These are phyloP conservation scores for Drosophila neonasuta DNA, from an alignment of 2,888 invertebrate genomes.

Conservation along the genomic window DNA sequence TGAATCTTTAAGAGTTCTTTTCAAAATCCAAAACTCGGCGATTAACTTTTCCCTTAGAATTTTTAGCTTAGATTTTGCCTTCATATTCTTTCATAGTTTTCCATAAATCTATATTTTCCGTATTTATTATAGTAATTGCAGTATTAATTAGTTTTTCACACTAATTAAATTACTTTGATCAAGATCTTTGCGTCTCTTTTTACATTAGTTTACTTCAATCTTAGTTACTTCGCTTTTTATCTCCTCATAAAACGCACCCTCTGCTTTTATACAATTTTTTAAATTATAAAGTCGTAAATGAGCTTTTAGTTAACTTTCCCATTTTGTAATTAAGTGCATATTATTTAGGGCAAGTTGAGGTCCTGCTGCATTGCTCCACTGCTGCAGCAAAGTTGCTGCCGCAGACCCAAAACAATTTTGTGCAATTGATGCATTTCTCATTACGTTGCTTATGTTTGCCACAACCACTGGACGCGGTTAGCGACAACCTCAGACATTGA, in stretches of 20 bases:
- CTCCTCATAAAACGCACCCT: neutral
- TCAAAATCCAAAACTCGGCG: no score
- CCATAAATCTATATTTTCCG: no score
- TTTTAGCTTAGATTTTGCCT: no score
- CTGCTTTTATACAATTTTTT: neutral
- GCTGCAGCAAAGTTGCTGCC: constrained; percentile 20
- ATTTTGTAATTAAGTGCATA: constrained; percentile 24
- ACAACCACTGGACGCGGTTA: constrained; percentile 43
- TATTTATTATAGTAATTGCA: no score
- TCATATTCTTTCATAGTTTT: no score
- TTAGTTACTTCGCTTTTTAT: neutral
- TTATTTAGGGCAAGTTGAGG: constrained; percentile 29
- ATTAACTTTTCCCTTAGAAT: no score
- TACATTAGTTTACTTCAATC: neutral
- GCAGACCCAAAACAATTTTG: constrained; percentile 43
- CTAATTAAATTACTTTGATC: no score
- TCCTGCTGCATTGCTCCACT: constrained; percentile 18
- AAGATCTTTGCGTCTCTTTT: neutral
- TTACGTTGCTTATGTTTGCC: constrained; percentile 46
- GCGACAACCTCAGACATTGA: constrained; percentile 70
- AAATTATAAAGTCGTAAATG: constrained; percentile 9
- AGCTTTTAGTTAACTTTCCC: constrained; percentile 12
- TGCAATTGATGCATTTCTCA: constrained; percentile 65
- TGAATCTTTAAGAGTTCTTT: no score
- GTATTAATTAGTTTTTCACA: no score